Evolutionary conservation across 2,888 invertebrate genomes (phyloP).

Genomic region (Dilophus febrilis): DNA sequence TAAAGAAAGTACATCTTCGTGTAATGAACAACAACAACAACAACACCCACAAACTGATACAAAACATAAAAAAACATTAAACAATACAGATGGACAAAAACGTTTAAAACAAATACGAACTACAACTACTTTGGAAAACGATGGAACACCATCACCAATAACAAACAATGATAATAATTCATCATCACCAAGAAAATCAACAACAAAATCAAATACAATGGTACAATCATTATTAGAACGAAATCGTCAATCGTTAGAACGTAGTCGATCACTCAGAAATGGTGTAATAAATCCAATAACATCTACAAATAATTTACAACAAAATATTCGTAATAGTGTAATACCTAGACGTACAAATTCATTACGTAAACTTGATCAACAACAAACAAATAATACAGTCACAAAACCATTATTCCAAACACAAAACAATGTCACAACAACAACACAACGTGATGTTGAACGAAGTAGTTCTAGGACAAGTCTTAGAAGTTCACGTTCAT

Average conservation of each 20-base stretch:
- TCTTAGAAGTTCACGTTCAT: slow-evolving; percentile 65
- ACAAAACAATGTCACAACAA: no score
- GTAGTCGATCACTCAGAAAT: slow-evolving; percentile 12
- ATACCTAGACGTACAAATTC: slow-evolving; percentile 28
- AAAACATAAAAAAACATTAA: slow-evolving; percentile 12
- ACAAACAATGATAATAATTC: slow-evolving; percentile 5
- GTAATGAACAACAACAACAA: slow-evolving; percentile 49
- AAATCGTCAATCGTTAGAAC: slow-evolving; percentile 17
- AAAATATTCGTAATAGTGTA: slow-evolving; percentile 18
- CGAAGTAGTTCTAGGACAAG: slow-evolving; percentile 64
- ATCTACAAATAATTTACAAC: slow-evolving; percentile 8
- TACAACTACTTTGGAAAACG: slow-evolving; percentile 29
- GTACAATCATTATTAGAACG: slow-evolving; percentile 18
- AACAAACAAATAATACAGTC: slow-evolving; percentile 20
- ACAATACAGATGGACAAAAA: slow-evolving; percentile 21
- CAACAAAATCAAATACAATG: slow-evolving; percentile 13
- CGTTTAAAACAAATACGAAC: slow-evolving; percentile 13
- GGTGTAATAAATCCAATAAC: slow-evolving; percentile 12
- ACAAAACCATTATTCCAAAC: slow-evolving; percentile 11
- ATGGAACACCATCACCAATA: slow-evolving; percentile 21
- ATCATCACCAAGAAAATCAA: slow-evolving; percentile 14
- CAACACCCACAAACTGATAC: no score
- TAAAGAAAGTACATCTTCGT: slow-evolving; percentile 48
- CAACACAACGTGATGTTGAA: slow-evolving; percentile 43
- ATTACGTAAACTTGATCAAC: slow-evolving; percentile 27